Base-by-base conservation (phyloP, 2,888 invertebrate genomes). In the Agrotis segetum region DNA sequence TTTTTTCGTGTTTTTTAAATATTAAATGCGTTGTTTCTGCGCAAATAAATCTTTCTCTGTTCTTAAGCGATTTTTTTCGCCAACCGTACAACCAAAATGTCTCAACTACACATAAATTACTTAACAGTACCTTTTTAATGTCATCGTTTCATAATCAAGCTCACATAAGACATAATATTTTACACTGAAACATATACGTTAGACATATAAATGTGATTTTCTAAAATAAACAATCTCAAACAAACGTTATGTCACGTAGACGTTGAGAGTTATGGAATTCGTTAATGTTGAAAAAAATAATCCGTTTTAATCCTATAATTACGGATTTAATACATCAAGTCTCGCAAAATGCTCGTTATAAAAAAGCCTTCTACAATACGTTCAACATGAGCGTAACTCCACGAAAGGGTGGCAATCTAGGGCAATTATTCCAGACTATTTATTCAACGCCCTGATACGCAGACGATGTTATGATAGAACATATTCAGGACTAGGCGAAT, bases 201-300 rank as follows among this genome's bases (percentile, higher is more conserved):
- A 72, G 59, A 74, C 63, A 77, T 77, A 40, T 40, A 40, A 74
- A 69, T 56, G 62, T 74, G 65, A 62, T 67, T 67, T 44, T 66
- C 64, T 74, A 77, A 74, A 74, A 65, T 65, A 81, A 81, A 71
- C 76, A 82, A 82, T 82, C 74, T 82, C 77, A 72, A 80, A 82
- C 74, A 81, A 71, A 60, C 46, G 17, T 47, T 63, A 63, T 56
- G 69, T 59, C 67, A 74, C 67, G 21, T 62, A 47, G 17, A 44
- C 59, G 24, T 44, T 24, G 16, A 53, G 19, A 55, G 17, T 60
- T 79, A 19, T 29, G 60, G 62, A 67, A 75, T 74, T 74, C 77
- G 71, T 56, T 50, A 52, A 67, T 74, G 46, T 62, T 19, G 17
- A 14, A 17, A 3, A 3, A 19, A 40, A n/a, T 34, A 62, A 47